Conservation (phyloP, 2,888 invertebrate genomes). For the Drosophila lutescens region DNA sequence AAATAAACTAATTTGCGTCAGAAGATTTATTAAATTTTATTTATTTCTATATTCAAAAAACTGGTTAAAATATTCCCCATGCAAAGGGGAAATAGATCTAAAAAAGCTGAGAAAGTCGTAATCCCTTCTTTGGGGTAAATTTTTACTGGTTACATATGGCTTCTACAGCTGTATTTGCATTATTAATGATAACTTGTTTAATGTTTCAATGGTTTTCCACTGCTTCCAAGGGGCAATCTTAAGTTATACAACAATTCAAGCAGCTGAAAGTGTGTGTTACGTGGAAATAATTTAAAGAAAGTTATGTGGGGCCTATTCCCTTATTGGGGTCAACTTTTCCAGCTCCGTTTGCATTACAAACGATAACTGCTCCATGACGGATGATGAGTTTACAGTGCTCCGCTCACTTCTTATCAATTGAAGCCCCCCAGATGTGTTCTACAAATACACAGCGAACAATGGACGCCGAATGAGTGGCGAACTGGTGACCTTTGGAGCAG, state of each 20-base stretch:
- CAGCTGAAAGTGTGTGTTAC: neutral
- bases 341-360: constrained; percentile 5
- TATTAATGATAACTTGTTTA: constrained; percentile 5
- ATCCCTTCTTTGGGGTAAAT: constrained; percentile 30
- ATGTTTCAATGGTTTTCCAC: neutral
- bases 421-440: neutral
- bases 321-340: neutral
- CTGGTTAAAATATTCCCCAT: too few relatives aligned
- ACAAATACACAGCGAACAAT: constrained; percentile 6
- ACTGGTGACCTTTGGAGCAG: constrained; percentile 31
- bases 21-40: too few relatives aligned
- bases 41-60: too few relatives aligned
- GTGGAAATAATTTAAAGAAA: neutral
- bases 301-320: neutral
- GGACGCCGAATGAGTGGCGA: neutral
- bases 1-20: neutral
- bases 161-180: neutral
- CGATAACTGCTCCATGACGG: constrained; percentile 6
- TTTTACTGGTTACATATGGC: constrained; percentile 9
- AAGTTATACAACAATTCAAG: neutral
- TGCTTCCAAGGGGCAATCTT: neutral
- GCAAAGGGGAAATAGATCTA: too few relatives aligned
- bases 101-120: too few relatives aligned
- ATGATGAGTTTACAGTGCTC: constrained; percentile 5
- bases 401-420: constrained; percentile 23